Conservation (phyloP, 1,140 invertebrate genomes). For the Zaprionus tsacasi region DNA sequence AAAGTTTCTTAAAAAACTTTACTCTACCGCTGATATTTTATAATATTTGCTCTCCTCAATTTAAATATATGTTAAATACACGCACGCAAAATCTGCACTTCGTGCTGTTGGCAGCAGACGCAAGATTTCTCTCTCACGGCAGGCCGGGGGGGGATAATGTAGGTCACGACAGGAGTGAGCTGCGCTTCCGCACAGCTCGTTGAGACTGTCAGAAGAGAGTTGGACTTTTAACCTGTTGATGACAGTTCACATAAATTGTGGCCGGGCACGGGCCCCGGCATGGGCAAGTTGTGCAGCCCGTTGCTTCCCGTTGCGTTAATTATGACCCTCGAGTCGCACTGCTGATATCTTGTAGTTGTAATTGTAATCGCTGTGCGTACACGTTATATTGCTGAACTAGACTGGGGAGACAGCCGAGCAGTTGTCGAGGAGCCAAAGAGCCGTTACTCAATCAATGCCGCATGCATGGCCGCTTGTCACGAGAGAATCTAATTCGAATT, state of each 20-base stretch:
- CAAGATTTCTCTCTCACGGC: not conserved
- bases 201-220: constrained; percentile 4
- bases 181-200: not conserved
- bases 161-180: not conserved
- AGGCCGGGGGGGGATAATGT: not conserved
- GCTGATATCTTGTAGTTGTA: constrained; percentile 7
- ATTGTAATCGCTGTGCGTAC: constrained; percentile 27
- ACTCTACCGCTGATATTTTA: not conserved
- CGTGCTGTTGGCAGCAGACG: constrained; percentile 6
- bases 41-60: not conserved
- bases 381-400: not conserved
- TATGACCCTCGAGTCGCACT: not conserved
- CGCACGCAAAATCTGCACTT: not conserved
- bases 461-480: constrained; percentile 58
- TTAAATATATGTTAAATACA: not conserved
- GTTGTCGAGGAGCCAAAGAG: constrained; percentile 4
- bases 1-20: not conserved
- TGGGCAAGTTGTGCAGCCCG: not conserved
- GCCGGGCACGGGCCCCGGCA: not conserved
- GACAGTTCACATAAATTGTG: constrained; percentile 9
- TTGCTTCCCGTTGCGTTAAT: not conserved
- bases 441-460: constrained; percentile 51
- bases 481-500: constrained; percentile 66
- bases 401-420: not conserved
- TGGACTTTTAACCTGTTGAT: constrained; percentile 11